Evolutionary conservation across 2,797 vertebrate genomes (phyloP).

Genomic region (Diglossa cyanea): DNA sequence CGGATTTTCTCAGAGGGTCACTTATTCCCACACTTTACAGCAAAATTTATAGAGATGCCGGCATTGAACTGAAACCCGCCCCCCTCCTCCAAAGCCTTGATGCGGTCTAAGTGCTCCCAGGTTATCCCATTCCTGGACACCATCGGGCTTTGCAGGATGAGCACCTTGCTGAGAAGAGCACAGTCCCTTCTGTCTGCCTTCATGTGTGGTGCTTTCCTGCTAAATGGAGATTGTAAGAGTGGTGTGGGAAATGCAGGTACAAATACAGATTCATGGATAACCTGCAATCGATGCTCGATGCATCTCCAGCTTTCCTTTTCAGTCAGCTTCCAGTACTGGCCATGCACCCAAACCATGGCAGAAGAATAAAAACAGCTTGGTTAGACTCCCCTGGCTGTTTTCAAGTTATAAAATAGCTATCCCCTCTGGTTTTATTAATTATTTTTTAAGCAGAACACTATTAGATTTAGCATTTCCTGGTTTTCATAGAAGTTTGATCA

Average conservation of each 20-base stretch:
- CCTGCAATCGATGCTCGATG: accelerated
- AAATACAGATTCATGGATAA: neutral
- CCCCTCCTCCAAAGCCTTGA: neutral
- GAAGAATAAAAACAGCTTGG: neutral
- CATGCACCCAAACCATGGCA: accelerated
- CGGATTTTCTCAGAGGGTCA: accelerated
- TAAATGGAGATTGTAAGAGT: neutral
- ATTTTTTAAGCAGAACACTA: neutral
- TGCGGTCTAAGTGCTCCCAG: accelerated
- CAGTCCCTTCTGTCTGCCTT: accelerated
- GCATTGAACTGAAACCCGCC: neutral
- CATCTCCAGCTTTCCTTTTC: neutral
- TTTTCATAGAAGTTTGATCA: neutral
- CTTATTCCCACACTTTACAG: accelerated
- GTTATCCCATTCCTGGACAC: accelerated
- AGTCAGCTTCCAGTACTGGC: accelerated
- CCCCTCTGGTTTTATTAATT: accelerated
- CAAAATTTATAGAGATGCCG: accelerated
- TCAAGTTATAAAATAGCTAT: neutral
- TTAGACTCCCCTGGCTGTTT: neutral
- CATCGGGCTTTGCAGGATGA: neutral
- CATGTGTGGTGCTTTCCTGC: accelerated
- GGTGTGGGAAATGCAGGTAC: neutral
- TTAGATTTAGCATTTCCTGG: neutral
- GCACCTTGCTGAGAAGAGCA: neutral